phyloP scores from a whole-genome alignment of 2,888 invertebrate species.

The Gortyna flavago region DNA sequence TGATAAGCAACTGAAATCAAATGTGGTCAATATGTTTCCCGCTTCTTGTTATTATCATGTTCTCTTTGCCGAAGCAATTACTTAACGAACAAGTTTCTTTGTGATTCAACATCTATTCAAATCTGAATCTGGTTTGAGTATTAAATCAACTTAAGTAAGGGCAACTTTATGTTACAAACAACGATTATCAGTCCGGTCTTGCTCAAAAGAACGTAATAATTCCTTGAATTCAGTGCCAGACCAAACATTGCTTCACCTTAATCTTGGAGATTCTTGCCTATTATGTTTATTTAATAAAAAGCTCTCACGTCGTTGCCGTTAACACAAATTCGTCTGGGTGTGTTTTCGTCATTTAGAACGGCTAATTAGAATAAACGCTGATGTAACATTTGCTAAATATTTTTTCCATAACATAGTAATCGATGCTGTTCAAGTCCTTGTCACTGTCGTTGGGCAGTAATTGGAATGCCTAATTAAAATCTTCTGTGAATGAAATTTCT shows the following conservation, averaged over 20 bases:
- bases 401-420: constrained; percentile 22
- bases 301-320: constrained; percentile 35
- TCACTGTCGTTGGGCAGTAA: constrained; percentile 26
- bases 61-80: constrained; percentile 21
- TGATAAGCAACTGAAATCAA: not conserved
- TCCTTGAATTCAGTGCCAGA: constrained; percentile 2
- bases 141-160: constrained; percentile 11
- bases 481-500: constrained; percentile 2
- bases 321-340: constrained; percentile 44
- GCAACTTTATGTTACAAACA: constrained; percentile 17
- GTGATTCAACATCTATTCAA: constrained; percentile 31
- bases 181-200: not conserved
- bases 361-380: constrained; percentile 46
- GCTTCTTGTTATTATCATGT: constrained; percentile 15
- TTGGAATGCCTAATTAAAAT: constrained; percentile 13
- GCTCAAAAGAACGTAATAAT: constrained; percentile 1
- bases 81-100: constrained; percentile 40
- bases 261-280: constrained; percentile 7
- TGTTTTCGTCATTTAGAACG: constrained; percentile 43
- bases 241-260: constrained; percentile 8
- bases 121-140: constrained; percentile 14
- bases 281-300: constrained; percentile 8
- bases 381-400: constrained; percentile 55
- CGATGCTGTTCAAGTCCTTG: constrained; percentile 44
- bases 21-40: constrained; percentile 5